Conservation (phyloP, 2,888 invertebrate genomes). For the Drosophila kanekoi region DNA sequence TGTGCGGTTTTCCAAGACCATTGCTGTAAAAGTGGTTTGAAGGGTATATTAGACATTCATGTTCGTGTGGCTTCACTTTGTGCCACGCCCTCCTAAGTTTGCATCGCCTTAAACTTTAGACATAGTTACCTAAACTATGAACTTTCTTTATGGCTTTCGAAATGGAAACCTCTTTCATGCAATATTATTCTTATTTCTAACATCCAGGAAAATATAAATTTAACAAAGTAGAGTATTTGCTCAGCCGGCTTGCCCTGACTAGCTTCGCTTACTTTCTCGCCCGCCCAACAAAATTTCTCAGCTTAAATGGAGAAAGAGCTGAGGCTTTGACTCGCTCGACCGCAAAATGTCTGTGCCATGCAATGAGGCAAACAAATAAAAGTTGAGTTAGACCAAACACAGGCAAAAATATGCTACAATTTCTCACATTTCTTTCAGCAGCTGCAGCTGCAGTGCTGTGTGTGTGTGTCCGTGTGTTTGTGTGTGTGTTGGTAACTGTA, state of each 20-base stretch:
- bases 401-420: slow-evolving; percentile 75
- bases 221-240: not conserved
- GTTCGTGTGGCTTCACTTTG: no score
- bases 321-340: slow-evolving; percentile 72
- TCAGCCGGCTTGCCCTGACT: not conserved
- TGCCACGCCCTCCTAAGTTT: no score
- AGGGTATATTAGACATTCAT: not conserved
- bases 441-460: slow-evolving; percentile 23
- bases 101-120: no score
- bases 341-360: slow-evolving; percentile 73
- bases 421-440: slow-evolving; percentile 70
- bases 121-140: no score
- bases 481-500: slow-evolving; percentile 33
- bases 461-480: slow-evolving; percentile 4
- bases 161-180: no score
- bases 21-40: no score
- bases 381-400: slow-evolving; percentile 65
- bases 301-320: slow-evolving; percentile 50
- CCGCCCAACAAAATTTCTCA: slow-evolving; percentile 26
- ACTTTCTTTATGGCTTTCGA: no score
- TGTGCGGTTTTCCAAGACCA: slow-evolving; percentile 55
- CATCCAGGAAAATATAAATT: no score
- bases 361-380: slow-evolving; percentile 80
- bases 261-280: not conserved
- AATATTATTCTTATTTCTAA: no score